Evolutionary conservation across 2,888 invertebrate species (phyloP).

Genomic region (Mylabris sibirica): DNA sequence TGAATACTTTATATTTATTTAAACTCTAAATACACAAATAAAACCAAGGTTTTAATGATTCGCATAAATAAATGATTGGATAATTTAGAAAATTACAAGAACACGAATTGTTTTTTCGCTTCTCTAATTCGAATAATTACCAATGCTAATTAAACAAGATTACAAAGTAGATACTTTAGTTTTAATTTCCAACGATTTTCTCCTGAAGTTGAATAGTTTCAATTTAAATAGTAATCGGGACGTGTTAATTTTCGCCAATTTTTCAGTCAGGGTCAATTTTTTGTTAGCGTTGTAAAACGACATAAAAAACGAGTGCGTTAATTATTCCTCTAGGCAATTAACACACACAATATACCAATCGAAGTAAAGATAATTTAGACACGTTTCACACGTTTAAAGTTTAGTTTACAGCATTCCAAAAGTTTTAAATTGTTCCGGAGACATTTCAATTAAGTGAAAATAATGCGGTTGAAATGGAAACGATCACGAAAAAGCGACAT

Average conservation of each 20-base stretch:
- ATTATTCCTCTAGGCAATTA: background rate
- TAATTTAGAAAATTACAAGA: background rate
- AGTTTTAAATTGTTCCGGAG: background rate
- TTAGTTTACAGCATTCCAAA: background rate
- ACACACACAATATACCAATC: background rate
- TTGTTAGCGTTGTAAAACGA: background rate
- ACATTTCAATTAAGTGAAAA: constrained; percentile 4
- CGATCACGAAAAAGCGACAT: constrained; percentile 3
- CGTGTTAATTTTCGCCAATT: background rate
- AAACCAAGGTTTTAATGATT: background rate
- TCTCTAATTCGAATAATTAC: background rate
- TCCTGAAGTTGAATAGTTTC: background rate
- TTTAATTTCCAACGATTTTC: constrained; percentile 6
- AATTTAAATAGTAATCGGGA: background rate
- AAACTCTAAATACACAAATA: background rate
- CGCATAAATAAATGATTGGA: background rate
- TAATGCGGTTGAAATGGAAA: constrained; percentile 2
- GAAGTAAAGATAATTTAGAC: background rate
- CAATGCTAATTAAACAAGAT: background rate
- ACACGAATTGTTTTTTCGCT: background rate
- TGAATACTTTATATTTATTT: background rate
- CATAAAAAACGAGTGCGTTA: background rate
- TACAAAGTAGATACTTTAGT: background rate
- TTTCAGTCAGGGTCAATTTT: background rate
- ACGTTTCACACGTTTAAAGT: background rate